Base-by-base conservation (phyloP, 2,888 invertebrate genomes). In the Julus scanicus region DNA sequence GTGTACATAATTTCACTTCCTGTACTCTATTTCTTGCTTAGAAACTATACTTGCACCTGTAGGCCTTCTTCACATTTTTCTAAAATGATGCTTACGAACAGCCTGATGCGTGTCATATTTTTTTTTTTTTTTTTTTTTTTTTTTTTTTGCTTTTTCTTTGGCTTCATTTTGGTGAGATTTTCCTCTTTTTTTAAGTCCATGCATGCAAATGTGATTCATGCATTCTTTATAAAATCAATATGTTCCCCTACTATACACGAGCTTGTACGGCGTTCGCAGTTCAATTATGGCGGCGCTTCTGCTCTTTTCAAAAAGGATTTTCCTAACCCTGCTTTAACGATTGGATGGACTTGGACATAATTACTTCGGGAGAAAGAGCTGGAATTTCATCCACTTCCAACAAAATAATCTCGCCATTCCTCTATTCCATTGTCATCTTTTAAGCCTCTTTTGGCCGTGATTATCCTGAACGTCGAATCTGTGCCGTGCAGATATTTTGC, bases 151-250 rank as follows among this genome's bases (percentile, higher is more conserved):
- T 44, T 44, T 44, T 44, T 63, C 6, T n/a, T 17, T 63, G n/a
- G 63, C 63, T 20, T 63, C 63, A 20, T 63, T 63, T 57, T 57
- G 57, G 57, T 17, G 57, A 57, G n/a, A 57, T 57, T 57, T 57
- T 57, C 4, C 17, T 57, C 17, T 57, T 53, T 53, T 53, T 53
- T 63, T 63, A 63, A 63, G 20, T 63, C 20, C 20, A 20, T 63
- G 63, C 63, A 63, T 63, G 20, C 20, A 63, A 63, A 63, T 63
- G 63, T 63, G 63, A 63, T 63, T 63, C 63, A 63, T 63, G 63
- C 63, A 63, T 63, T 63, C 63, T 63, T 63, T 63, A 63, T 63
- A 63, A 63, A 63, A 63, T 63, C 63, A 63, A 63, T 63, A 63
- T 63, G 63, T 63, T 63, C 63, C 63, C 63, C 63, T 63, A 63